These are phyloP conservation scores for Agonum fuliginosum DNA, from an alignment of 2,888 invertebrate species.

Conservation along the genomic window DNA sequence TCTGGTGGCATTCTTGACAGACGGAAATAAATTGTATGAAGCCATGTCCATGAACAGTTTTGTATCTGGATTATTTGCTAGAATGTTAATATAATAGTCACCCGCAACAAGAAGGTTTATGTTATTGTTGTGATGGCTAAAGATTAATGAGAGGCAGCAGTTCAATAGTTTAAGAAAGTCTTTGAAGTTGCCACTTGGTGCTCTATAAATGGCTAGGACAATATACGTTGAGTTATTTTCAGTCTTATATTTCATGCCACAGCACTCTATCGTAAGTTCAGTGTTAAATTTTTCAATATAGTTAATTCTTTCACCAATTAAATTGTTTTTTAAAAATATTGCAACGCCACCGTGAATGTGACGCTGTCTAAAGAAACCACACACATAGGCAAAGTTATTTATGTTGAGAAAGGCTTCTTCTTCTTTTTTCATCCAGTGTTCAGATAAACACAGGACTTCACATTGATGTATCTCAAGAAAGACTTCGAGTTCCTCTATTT, in stretches of 20 bases:
- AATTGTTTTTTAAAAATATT: background rate
- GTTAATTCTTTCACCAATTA: background rate
- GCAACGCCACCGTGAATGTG: background rate
- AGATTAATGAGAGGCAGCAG: background rate
- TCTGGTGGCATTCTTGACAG: background rate
- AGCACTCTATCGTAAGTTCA: too few relatives aligned
- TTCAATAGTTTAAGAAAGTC: background rate
- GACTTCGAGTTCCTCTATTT: too few relatives aligned
- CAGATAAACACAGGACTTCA: background rate
- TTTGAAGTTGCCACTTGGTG: conserved; percentile 2
- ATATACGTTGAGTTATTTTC: background rate
- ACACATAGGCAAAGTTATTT: background rate
- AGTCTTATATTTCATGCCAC: background rate
- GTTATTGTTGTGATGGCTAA: background rate
- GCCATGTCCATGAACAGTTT: background rate
- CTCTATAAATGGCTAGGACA: background rate
- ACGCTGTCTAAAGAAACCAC: background rate
- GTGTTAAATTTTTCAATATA: background rate
- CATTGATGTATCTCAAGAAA: too few relatives aligned
- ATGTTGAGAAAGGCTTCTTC: background rate
- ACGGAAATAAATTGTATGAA: background rate
- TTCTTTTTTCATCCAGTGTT: background rate
- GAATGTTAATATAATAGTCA: background rate
- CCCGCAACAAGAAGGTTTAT: background rate
- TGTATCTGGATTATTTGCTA: background rate